Conservation (phyloP, 2,797 vertebrate species). For the Phylloscopus collybita region DNA sequence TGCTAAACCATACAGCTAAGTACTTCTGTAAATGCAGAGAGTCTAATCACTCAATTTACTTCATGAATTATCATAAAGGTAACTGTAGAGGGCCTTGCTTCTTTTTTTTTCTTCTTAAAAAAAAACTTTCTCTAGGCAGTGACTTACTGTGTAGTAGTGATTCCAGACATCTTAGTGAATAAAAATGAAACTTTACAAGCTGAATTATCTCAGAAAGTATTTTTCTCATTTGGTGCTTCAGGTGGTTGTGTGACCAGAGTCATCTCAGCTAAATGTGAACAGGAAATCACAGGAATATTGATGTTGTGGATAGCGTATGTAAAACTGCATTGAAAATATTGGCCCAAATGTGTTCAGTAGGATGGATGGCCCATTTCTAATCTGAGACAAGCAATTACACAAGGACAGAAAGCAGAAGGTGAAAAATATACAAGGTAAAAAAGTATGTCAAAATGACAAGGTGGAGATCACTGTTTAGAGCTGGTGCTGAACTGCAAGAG, state of each 20-base stretch:
- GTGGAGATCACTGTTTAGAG: background rate
- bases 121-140: background rate
- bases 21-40: background rate
- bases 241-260: background rate
- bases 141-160: background rate
- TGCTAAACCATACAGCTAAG: background rate
- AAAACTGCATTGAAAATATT: background rate
- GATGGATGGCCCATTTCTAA: background rate
- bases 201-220: background rate
- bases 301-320: background rate
- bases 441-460: background rate
- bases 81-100: background rate
- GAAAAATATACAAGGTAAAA: background rate
- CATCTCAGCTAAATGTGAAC: background rate
- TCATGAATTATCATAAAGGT: background rate
- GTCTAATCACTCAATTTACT: background rate
- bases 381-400: background rate
- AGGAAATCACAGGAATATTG: background rate
- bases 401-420: background rate
- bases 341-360: background rate
- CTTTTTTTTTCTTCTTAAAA: background rate
- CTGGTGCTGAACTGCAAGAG: background rate
- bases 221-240: background rate
- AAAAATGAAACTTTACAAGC: background rate
- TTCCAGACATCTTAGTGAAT: background rate